Evolutionary conservation across 1,140 invertebrate species (phyloP), one percentile per base, ranked within the genome.

Genomic region (Arion vulgaris): DNA sequence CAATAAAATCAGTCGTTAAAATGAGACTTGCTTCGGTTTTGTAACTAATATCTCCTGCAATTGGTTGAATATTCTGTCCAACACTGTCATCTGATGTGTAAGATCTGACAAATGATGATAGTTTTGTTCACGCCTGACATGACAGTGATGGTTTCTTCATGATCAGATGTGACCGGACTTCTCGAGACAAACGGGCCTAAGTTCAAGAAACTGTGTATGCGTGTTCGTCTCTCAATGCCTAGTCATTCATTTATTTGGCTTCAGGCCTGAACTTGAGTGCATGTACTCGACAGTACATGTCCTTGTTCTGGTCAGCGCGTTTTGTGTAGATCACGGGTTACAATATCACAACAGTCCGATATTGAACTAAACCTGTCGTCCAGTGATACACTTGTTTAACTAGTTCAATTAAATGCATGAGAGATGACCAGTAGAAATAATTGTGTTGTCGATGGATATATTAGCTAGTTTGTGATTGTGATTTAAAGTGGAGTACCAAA

Each of bases 1-100:
- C 72, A 74, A 74, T 74, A 5, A 28, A 41, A 15, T 74, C n/a
- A 17, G 26, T 74, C 72, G 72, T 74, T 39, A 45, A 38, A 74
- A 4, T 7, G 5, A 2, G 72, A 38, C 4, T 15, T 38, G 72
- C 38, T 41, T 45, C 72, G 72, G 72, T 9, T 74, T 5, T 45
- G 39, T 39, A 39, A 74, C 13, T 39, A 74, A 41, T 5, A 28
- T 26, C 15, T 45, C n/a, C 26, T 39, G 15, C 34, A 39, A 71
- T 39, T 71, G 68, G 32, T 23, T 71, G 68, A 39, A 15, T 9
- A 7, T 2, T 2, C 9, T 15, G 53, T 2, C 41, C 17, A 23
- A 23, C 53, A 15, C 26, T 57, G 53, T 57, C 53, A 57, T 19
- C 53, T 57, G 53, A 57, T 57, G 53, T 5, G 5, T 5, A 1